A percentile compares a stretch with the other conserved stretches of the same genome.
Evolutionary conservation across 2,113 vertebrate genomes (phyloP).

Genomic region (Aleadryas rufinucha): DNA sequence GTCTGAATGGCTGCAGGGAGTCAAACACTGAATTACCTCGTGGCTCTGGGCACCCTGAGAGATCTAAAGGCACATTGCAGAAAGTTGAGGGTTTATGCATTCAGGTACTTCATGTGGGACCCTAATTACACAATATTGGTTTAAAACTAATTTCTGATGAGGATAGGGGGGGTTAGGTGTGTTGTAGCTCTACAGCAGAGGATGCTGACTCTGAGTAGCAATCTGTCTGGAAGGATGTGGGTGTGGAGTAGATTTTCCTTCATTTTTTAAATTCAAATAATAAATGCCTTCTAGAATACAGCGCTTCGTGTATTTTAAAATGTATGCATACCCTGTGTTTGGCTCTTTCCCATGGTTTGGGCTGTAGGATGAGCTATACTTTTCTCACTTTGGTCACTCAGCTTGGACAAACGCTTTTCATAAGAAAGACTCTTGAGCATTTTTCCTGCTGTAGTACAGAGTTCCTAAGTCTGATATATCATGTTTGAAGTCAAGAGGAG

Average conservation of each 20-base stretch:
- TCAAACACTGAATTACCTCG: fast-evolving
- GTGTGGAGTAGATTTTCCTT: not conserved
- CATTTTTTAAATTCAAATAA: not conserved
- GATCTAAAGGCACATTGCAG: not conserved
- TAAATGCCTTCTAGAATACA: not conserved
- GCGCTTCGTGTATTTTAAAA: not conserved
- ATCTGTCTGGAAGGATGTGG: not conserved
- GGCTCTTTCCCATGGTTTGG: not conserved
- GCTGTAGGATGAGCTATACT: not conserved
- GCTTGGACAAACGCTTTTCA: not conserved
- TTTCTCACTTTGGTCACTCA: not conserved
- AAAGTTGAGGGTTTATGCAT: not conserved
- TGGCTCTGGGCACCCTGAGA: not conserved
- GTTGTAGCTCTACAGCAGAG: not conserved
- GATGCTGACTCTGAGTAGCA: not conserved
- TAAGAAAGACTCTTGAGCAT: not conserved
- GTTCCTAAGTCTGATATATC: not conserved
- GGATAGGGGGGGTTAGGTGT: not conserved
- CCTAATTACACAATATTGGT: not conserved
- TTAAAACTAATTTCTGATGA: not conserved
- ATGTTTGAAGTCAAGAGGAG: not conserved
- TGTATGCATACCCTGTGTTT: not conserved
- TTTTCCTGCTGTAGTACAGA: not conserved
- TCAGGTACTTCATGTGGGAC: not conserved
- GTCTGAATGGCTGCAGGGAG: not conserved